Conservation (phyloP, 2,888 invertebrate genomes). For the Chorisops tibialis region DNA sequence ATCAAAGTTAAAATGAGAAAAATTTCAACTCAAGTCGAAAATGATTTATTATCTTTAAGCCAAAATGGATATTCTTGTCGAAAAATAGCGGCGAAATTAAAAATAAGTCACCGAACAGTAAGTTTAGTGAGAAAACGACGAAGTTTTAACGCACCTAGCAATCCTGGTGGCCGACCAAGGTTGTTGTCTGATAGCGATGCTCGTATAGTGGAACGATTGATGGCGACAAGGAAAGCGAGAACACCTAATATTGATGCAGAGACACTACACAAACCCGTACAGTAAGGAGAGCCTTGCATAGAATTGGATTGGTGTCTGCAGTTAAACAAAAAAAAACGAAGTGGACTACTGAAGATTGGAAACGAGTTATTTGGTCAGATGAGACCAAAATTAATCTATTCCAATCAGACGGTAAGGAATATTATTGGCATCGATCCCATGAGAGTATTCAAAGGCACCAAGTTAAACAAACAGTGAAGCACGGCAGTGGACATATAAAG, state of each 20-base stretch:
- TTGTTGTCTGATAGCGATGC: not conserved
- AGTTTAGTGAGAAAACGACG: not conserved
- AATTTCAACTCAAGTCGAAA: not conserved
- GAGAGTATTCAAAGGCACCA: no score
- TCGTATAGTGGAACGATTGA: slow-evolving; percentile 2
- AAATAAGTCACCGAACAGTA: not conserved
- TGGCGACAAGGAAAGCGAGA: not conserved
- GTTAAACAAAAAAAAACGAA: slow-evolving; percentile 25
- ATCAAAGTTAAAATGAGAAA: not conserved
- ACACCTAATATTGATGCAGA: not conserved
- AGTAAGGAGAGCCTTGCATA: slow-evolving; percentile 20
- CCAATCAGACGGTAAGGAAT: not conserved
- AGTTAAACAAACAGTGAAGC: no score
- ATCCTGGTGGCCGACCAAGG: slow-evolving; percentile 2
- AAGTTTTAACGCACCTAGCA: not conserved
- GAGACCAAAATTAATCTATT: slow-evolving; percentile 26
- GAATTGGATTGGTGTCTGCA: no score
- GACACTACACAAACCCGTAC: slow-evolving; percentile 17
- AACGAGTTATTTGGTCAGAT: slow-evolving; percentile 28
- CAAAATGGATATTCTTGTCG: no score
- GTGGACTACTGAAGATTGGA: slow-evolving; percentile 27
- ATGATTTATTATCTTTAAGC: not conserved
- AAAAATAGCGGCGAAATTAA: slow-evolving; percentile 3
- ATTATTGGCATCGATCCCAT: no score
- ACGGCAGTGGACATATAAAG: no score